Percentiles rank a stretch among this genome's conserved stretches.
Conservation (phyloP, 2,888 invertebrate species). For the Philereme vetulata region DNA sequence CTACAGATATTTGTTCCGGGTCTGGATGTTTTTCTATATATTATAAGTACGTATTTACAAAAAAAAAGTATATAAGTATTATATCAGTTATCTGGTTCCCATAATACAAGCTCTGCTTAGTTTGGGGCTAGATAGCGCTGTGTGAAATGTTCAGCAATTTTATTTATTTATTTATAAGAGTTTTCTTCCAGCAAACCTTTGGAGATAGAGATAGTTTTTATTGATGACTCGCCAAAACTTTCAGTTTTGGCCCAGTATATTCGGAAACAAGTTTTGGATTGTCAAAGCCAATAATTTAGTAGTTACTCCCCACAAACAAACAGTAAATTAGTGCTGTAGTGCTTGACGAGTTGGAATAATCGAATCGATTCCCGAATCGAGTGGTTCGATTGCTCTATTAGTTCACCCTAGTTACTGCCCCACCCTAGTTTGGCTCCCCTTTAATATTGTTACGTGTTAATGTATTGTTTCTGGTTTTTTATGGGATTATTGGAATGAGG, state of each 20-base stretch:
- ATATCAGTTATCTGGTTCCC: no score
- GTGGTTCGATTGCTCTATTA: slow-evolving; percentile 70
- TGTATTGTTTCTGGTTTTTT: slow-evolving; percentile 62
- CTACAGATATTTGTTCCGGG: no score
- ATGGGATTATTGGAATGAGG: slow-evolving; percentile 29
- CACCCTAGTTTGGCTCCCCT: slow-evolving; percentile 44
- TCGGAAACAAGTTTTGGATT: neutral
- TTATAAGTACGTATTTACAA: no score
- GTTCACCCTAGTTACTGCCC: slow-evolving; percentile 62
- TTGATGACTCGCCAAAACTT: no score
- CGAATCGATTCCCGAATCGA: slow-evolving; percentile 64
- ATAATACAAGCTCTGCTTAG: no score
- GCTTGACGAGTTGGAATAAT: slow-evolving; percentile 63
- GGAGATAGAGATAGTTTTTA: no score
- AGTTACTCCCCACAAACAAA: slow-evolving; percentile 27
- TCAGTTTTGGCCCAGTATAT: neutral
- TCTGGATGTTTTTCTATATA: no score
- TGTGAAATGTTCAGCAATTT: no score
- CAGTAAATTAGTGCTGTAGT: slow-evolving; percentile 47
- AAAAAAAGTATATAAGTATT: no score
- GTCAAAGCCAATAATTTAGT: slow-evolving; percentile 6
- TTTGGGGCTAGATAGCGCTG: no score
- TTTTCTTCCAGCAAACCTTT: no score
- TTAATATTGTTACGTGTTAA: slow-evolving; percentile 58
- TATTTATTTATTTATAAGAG: no score